Evolutionary conservation across 2,888 invertebrate species (phyloP), one percentile per base, ranked within the genome.

Genomic region (Pseudococcus longispinus): DNA sequence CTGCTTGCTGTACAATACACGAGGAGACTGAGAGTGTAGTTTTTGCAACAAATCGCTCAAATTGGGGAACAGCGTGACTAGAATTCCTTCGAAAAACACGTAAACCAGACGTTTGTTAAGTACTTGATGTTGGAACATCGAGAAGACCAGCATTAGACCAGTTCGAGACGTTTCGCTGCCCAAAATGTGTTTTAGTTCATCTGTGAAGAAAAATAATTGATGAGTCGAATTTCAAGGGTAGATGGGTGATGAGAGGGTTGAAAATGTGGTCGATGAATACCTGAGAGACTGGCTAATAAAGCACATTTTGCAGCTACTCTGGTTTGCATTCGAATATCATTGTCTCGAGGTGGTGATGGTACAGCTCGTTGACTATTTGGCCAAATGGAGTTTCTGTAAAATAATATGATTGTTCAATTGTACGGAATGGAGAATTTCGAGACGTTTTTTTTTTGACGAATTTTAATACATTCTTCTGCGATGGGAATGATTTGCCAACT

Each of bases 121-220:
- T 89, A 94, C 93, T 89, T 95, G 94, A 89, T 95, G 94, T 92
- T 98, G 98, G 89, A 97, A 95, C 89, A 97, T 93, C 90, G 97
- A 96, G 90, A 97, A 97, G 37, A 97, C 94, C 18, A 95, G 94
- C 86, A 96, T 91, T 18, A 97, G 92, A 5, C 97, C 97, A 89
- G 95, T 93, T 29, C 96, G 92, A 3, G 96, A 96, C 2, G 97
- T 96, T 90, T 97, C 97, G 74, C 95, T 95, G 0, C 98, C 98
- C 87, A 98, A 95, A 89, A 98, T 94, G 90, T 96, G 96, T 89
- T 95, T 94, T 88, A 98, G 91, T 91, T 98, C 97, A 91, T 98
- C 97, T 94, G 91, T 29, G 91, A 91, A 70, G 18, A 1, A 70
- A 29, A 37, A 37, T 8, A 37, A 37, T 37, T 37, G 37, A 37